A percentile compares a stretch with the other conserved stretches of the same genome.
phyloP scores from a whole-genome alignment of 2,113 vertebrate genomes.

The Delphinapterus leucas region DNA sequence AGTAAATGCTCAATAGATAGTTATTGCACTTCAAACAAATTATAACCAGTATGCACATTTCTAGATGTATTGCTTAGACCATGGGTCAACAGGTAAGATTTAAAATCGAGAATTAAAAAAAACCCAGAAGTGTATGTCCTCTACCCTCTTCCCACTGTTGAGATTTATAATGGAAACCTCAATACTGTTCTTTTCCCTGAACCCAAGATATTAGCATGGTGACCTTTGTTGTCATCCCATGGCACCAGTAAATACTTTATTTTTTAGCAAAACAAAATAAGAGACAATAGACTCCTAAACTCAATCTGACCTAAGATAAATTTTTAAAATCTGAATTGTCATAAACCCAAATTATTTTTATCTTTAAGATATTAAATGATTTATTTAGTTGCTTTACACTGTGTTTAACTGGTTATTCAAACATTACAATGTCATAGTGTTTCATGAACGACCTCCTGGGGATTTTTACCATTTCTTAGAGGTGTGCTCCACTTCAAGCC shows the following conservation, averaged over 20 bases:
- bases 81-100: not conserved
- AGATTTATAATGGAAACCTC: not conserved
- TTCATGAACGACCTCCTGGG: not conserved
- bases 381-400: not conserved
- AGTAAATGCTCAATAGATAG: not conserved
- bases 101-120: not conserved
- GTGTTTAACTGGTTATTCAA: not conserved
- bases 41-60: not conserved
- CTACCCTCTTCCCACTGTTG: not conserved
- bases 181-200: not conserved
- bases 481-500: not conserved
- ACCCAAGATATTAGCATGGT: not conserved
- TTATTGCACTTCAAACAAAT: not conserved
- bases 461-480: not conserved
- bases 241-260: not conserved
- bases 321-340: not conserved
- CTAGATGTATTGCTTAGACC: not conserved
- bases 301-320: not conserved
- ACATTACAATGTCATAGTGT: not conserved
- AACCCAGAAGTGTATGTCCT: not conserved
- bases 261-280: not conserved
- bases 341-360: not conserved
- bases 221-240: not conserved
- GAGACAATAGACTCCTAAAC: not conserved
- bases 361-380: not conserved